A percentile compares a stretch with the other conserved stretches of the same genome.
Evolutionary conservation across 1,140 invertebrate genomes (phyloP).

Genomic region (Heliconius himera): DNA sequence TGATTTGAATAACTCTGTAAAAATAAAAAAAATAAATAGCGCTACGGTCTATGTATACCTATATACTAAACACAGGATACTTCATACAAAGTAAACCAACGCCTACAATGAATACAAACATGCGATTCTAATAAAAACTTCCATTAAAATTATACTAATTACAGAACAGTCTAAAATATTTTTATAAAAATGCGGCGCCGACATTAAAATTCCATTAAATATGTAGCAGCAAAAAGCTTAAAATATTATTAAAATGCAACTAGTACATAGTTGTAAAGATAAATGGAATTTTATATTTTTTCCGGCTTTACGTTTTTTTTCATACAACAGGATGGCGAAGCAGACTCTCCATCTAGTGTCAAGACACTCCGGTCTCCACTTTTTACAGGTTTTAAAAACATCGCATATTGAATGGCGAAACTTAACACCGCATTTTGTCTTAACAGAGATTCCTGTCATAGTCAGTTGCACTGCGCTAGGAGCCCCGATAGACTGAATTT

Average conservation of each 20-base stretch:
- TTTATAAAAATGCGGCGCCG: conserved; percentile 6
- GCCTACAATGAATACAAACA: background rate
- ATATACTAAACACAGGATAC: background rate
- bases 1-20: no score
- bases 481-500: no score
- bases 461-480: no score
- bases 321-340: no score
- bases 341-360: no score
- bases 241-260: background rate
- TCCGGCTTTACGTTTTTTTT: no score
- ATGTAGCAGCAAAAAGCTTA: conserved; percentile 17
- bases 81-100: background rate
- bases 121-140: background rate
- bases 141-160: conserved; percentile 5
- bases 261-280: background rate
- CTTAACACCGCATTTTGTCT: background rate
- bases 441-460: no score
- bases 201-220: conserved; percentile 25
- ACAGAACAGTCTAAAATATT: background rate
- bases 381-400: background rate
- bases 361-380: background rate
- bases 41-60: no score
- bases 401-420: background rate
- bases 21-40: no score
- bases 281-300: no score